These are phyloP conservation scores for Forbesichthys papilliferus DNA, from an alignment of 2,113 vertebrate species.

Conservation along the genomic window DNA sequence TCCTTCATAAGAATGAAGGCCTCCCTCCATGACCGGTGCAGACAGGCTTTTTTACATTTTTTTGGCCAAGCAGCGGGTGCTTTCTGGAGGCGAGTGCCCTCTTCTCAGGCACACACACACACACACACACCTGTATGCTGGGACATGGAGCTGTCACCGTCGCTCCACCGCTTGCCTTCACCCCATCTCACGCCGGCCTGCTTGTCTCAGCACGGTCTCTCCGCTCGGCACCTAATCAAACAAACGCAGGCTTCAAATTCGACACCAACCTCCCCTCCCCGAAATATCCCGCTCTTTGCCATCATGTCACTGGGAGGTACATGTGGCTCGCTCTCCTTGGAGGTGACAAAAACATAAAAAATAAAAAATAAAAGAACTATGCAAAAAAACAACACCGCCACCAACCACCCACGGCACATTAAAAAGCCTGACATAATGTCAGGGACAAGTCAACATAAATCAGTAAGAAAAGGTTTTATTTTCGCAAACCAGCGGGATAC, in stretches of 20 bases:
- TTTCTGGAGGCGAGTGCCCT: conserved; percentile 31
- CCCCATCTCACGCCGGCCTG: conserved; percentile 7
- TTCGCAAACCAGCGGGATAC: background rate
- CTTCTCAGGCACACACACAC: conserved; percentile 7
- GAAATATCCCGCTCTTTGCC: background rate
- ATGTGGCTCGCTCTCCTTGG: background rate
- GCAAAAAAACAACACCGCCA: no score
- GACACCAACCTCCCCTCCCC: conserved; percentile 3
- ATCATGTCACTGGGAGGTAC: background rate
- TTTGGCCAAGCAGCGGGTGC: conserved; percentile 38
- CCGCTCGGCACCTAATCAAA: conserved; percentile 7
- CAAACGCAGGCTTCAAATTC: background rate
- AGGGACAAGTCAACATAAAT: background rate
- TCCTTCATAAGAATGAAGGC: conserved; percentile 71
- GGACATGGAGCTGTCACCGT: background rate
- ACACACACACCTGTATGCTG: background rate
- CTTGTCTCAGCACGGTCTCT: background rate
- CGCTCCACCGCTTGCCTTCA: conserved; percentile 5
- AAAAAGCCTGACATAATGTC: background rate
- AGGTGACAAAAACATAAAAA: background rate
- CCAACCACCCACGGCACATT: background rate
- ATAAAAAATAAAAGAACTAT: no score
- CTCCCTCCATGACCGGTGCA: conserved; percentile 56
- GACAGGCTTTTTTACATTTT: conserved; percentile 21
- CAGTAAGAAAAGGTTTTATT: conserved; percentile 3